A percentile compares a stretch with the other conserved stretches of the same genome.
Evolutionary conservation across 2,113 vertebrate species (phyloP).

Genomic region (Peromyscus californicus): DNA sequence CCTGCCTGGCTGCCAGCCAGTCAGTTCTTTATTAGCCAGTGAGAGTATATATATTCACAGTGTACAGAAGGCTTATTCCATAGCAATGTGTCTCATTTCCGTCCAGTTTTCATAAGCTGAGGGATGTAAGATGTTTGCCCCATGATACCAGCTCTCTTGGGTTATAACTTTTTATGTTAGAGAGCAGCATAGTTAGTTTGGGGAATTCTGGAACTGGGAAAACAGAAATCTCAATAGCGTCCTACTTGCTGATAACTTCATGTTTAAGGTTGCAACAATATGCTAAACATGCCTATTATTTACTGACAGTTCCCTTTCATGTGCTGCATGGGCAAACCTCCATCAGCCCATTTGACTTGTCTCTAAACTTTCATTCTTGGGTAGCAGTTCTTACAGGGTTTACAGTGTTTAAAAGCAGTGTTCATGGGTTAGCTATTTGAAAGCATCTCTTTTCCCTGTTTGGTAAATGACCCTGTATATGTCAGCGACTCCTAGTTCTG

Average conservation of each 20-base stretch:
- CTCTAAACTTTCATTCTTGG: slow-evolving; percentile 76
- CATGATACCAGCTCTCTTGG: neutral
- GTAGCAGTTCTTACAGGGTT: slow-evolving; percentile 77
- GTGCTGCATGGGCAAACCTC: neutral
- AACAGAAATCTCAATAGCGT: neutral
- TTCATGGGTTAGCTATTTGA: slow-evolving; percentile 67
- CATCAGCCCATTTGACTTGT: slow-evolving; percentile 63
- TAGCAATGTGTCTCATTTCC: neutral
- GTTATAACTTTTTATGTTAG: neutral
- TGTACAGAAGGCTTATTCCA: too few species aligned
- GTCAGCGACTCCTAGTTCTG: neutral
- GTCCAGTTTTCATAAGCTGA: neutral
- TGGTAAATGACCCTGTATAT: neutral
- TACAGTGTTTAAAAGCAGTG: slow-evolving; percentile 81
- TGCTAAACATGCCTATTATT: slow-evolving; percentile 12
- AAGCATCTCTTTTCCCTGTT: slow-evolving; percentile 69
- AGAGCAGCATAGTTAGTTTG: neutral
- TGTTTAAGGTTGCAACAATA: neutral
- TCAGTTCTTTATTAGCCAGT: too few species aligned
- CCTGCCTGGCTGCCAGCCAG: too few species aligned
- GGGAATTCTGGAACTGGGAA: neutral
- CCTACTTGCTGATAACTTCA: neutral
- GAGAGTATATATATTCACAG: too few species aligned
- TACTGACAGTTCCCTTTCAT: neutral
- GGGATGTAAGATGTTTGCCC: neutral